Conservation (phyloP, 2,888 invertebrate species). For the Elegia similella region DNA sequence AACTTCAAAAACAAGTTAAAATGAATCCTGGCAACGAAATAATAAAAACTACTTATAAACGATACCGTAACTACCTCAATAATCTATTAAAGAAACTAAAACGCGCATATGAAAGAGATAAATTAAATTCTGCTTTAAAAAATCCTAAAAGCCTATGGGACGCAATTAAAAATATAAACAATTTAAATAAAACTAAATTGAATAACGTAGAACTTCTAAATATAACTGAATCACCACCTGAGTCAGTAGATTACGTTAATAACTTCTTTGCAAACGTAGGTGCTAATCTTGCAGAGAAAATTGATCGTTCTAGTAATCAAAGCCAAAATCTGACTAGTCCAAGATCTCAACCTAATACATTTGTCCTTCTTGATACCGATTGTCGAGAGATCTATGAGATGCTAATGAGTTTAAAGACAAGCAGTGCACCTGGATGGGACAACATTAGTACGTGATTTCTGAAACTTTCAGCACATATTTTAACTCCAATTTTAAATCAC, state of each 20-base stretch:
- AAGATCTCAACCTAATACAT: background rate
- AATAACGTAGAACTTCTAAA: background rate
- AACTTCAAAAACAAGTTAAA: background rate
- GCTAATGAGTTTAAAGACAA: background rate
- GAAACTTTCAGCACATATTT: background rate
- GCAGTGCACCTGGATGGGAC: constrained; percentile 3
- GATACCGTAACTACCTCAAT: constrained; percentile 9
- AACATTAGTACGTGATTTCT: background rate
- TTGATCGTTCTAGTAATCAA: background rate
- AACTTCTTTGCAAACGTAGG: background rate
- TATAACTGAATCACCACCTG: background rate
- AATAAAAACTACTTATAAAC: background rate
- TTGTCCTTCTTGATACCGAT: constrained; percentile 1
- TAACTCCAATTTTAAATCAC: constrained; percentile 1
- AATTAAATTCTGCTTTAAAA: background rate
- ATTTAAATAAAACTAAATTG: background rate
- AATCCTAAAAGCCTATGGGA: constrained; percentile 9
- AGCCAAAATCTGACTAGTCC: background rate
- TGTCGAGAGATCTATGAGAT: background rate
- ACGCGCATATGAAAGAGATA: background rate
- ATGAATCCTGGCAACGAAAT: background rate
- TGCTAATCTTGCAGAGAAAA: background rate
- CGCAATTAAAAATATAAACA: background rate
- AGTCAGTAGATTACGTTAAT: background rate
- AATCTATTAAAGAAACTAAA: constrained; percentile 13